A percentile compares a stretch with the other conserved stretches of the same genome.
Conservation (phyloP, 2,888 invertebrate species). For the Euzophera pinguis region DNA sequence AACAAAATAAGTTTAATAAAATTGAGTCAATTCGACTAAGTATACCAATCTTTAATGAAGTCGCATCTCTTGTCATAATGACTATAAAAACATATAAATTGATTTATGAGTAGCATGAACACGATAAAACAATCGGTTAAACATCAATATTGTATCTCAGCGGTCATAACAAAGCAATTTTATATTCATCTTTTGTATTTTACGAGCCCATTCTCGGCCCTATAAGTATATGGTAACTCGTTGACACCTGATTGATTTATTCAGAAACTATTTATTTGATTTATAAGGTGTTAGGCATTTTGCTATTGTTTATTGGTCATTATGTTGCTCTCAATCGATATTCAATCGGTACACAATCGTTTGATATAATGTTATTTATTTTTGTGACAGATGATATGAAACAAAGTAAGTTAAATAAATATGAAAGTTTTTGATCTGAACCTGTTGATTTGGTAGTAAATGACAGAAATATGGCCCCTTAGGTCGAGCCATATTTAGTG, state of each 20-base stretch:
- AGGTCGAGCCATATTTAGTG: no score
- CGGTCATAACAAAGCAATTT: background rate
- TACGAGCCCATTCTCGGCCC: background rate
- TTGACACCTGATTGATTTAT: slow-evolving; percentile 5
- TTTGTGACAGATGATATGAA: background rate
- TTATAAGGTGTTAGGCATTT: background rate
- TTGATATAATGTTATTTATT: background rate
- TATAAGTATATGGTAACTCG: background rate
- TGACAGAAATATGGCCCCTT: no score
- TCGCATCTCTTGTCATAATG: no score
- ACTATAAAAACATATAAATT: background rate
- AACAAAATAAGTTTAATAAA: no score
- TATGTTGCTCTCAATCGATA: background rate
- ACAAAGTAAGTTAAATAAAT: no score
- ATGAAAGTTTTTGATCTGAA: no score
- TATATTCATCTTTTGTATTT: background rate
- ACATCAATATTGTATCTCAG: background rate
- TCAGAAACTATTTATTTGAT: background rate
- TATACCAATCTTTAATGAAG: no score
- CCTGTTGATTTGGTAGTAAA: no score
- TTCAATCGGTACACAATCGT: background rate
- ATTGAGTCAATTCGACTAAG: no score
- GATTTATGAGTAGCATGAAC: background rate
- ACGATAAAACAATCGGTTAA: background rate
- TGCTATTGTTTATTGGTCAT: background rate